A percentile compares a stretch with the other conserved stretches of the same genome.
phyloP scores from a whole-genome alignment of 2,888 invertebrate species.

The Tortricodes alternella region DNA sequence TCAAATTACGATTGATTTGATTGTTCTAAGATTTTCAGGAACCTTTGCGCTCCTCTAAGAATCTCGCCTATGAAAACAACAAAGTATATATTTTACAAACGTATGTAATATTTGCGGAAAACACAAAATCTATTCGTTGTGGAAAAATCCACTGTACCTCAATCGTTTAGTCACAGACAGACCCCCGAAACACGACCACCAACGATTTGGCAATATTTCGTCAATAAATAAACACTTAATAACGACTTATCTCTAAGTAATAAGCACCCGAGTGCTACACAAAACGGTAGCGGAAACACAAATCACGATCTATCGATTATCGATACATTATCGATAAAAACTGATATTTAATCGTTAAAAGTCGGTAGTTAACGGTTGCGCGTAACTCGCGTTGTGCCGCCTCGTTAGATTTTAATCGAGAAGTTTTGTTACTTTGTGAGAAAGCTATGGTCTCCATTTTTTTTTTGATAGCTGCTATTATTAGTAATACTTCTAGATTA shows the following conservation, averaged over 20 bases:
- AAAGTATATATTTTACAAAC: too few relatives aligned
- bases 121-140: too few relatives aligned
- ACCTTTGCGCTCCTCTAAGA: too few relatives aligned
- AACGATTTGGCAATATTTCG: not conserved
- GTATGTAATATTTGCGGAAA: too few relatives aligned
- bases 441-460: not conserved
- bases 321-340: constrained; percentile 44
- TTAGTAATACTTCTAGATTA: not conserved
- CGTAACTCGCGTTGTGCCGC: constrained; percentile 14
- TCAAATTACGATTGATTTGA: too few relatives aligned
- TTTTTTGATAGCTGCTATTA: not conserved
- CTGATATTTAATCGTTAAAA: constrained; percentile 31
- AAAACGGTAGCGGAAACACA: constrained; percentile 66
- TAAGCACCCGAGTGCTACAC: constrained; percentile 15
- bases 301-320: constrained; percentile 53
- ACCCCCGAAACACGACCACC: not conserved
- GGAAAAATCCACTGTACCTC: too few relatives aligned
- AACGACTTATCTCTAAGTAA: constrained; percentile 18
- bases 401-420: constrained; percentile 13
- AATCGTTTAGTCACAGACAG: too few relatives aligned
- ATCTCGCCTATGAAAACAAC: too few relatives aligned
- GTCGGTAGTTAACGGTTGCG: constrained; percentile 22
- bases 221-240: constrained; percentile 29
- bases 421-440: constrained; percentile 8
- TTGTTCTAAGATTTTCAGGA: too few relatives aligned